These are phyloP conservation scores for Drosophila mayri DNA, from an alignment of 1,140 invertebrate genomes.

Conservation along the genomic window DNA sequence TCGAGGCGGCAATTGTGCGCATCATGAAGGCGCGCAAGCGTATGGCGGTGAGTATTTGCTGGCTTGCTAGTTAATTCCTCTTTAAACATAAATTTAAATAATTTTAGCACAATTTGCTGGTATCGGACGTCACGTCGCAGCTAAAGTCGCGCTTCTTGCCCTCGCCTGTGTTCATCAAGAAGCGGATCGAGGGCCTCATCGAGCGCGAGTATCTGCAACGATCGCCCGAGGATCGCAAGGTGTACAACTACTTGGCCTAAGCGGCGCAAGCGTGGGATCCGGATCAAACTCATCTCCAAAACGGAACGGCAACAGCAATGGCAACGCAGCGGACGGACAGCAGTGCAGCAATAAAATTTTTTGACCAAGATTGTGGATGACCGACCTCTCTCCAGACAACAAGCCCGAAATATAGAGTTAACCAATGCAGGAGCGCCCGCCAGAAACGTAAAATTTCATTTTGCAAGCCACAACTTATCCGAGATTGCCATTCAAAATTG, in stretches of 20 bases:
- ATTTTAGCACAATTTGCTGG: conserved; percentile 94
- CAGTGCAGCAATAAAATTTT: conserved; percentile 48
- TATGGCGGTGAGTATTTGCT: conserved; percentile 89
- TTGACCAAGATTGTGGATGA: conserved; percentile 64
- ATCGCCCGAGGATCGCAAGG: conserved; percentile 97
- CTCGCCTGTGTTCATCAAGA: conserved; percentile 99
- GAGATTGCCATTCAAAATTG: conserved; percentile 72
- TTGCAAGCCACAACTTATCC: conserved; percentile 48
- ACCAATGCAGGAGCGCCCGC: conserved; percentile 43
- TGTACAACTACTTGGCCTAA: conserved; percentile 96
- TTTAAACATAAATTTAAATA: neutral
- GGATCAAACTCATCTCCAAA: conserved; percentile 32
- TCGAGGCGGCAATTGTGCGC: conserved; percentile 99
- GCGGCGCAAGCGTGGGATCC: conserved; percentile 6
- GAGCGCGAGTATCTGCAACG: conserved; percentile 99
- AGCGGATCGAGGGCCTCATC: conserved; percentile 99
- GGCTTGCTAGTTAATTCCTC: neutral
- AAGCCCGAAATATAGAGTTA: conserved; percentile 28
- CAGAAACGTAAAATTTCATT: conserved; percentile 31
- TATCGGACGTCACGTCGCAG: conserved; percentile 99
- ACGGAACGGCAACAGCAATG: neutral
- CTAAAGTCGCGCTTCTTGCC: conserved; percentile 98
- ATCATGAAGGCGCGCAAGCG: conserved; percentile 99
- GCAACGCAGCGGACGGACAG: conserved; percentile 3
- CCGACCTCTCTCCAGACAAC: conserved; percentile 30